phyloP scores from a whole-genome alignment of 1,140 invertebrate species.

The Euwallacea fornicatus region DNA sequence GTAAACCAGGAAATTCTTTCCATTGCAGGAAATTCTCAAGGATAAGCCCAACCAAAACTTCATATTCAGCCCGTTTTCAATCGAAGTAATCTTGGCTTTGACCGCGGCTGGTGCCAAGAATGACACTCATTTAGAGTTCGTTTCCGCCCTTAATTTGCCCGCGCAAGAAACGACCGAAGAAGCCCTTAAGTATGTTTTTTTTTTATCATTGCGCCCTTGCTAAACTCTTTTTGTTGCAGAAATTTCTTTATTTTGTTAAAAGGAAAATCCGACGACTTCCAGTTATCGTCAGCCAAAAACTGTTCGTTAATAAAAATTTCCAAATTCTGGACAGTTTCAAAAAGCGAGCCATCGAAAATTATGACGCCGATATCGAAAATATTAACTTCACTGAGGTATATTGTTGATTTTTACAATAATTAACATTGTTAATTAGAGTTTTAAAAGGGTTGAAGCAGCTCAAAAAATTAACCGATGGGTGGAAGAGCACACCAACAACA shows the following conservation, averaged over 20 bases:
- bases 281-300: conserved; percentile 37
- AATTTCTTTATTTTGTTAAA: conserved; percentile 50
- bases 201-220: background rate
- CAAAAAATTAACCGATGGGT: conserved; percentile 72
- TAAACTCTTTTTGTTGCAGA: conserved; percentile 25
- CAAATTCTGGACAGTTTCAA: conserved; percentile 29
- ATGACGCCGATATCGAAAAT: conserved; percentile 57
- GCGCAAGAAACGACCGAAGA: conserved; percentile 14
- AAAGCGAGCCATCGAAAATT: conserved; percentile 54
- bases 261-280: conserved; percentile 7
- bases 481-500: conserved; percentile 68
- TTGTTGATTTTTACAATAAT: background rate
- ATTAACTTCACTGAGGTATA: conserved; percentile 58
- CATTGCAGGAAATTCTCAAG: conserved; percentile 30
- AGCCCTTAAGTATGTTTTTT: conserved; percentile 23
- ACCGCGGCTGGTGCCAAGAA: conserved; percentile 34
- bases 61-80: conserved; percentile 35
- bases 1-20: background rate
- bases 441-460: conserved; percentile 47
- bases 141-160: conserved; percentile 24
- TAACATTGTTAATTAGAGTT: background rate
- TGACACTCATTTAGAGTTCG: conserved; percentile 23
- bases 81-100: conserved; percentile 37
- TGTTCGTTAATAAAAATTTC: conserved; percentile 26
- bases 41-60: conserved; percentile 20